These are phyloP conservation scores for Gobio gobio DNA, from an alignment of 2,113 vertebrate species.

Conservation along the genomic window DNA sequence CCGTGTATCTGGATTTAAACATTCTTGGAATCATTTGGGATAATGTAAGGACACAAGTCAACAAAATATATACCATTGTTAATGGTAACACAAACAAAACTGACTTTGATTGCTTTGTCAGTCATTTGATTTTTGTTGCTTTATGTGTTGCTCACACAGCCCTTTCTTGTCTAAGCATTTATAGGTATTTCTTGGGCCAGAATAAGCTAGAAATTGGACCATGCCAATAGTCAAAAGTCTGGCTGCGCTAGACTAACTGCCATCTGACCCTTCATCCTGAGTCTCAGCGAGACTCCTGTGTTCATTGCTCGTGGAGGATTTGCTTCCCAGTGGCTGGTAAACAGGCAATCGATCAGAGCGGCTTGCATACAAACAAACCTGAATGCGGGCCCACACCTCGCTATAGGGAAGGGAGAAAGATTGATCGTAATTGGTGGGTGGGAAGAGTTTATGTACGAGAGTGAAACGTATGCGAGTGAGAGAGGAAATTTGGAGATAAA, in stretches of 20 bases:
- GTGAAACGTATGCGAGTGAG: not conserved
- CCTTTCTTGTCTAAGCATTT: constrained; percentile 1
- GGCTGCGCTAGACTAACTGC: not conserved
- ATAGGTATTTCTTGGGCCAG: not conserved
- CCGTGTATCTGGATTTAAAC: too few species aligned
- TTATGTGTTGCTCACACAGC: not conserved
- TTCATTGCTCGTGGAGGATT: constrained; percentile 37
- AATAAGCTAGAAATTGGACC: constrained; percentile 11
- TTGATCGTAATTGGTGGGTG: constrained; percentile 49
- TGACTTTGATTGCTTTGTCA: not conserved
- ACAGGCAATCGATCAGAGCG: constrained; percentile 66
- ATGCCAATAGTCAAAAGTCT: not conserved
- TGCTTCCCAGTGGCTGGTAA: constrained; percentile 51
- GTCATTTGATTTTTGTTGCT: not conserved
- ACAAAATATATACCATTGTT: too few species aligned
- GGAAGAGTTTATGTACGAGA: constrained; percentile 22
- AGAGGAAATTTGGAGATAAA: constrained; percentile 22
- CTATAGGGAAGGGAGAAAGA: constrained; percentile 40
- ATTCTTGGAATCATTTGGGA: too few species aligned
- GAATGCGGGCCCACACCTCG: constrained; percentile 54
- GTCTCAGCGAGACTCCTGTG: constrained; percentile 28
- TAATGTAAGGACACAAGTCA: too few species aligned
- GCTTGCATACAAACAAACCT: constrained; percentile 63
- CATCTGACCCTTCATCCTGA: constrained; percentile 29
- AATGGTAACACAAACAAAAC: not conserved